phyloP scores from a whole-genome alignment of 2,113 vertebrate species.

The Nothoprocta perdicaria region DNA sequence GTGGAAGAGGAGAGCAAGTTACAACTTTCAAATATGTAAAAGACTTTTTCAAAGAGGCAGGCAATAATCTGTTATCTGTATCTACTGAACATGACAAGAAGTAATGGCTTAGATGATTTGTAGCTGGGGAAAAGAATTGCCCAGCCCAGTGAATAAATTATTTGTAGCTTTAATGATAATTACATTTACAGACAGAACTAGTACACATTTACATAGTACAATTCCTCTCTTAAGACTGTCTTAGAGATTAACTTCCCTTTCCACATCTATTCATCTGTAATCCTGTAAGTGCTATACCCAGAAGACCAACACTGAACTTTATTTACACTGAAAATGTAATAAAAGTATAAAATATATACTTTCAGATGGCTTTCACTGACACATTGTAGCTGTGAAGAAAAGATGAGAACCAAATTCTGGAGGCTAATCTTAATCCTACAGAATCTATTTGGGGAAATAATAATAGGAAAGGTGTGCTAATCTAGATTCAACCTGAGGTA shows the following conservation, averaged over 20 bases:
- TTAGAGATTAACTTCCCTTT: conserved; percentile 33
- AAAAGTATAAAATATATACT: background rate
- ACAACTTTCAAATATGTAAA: background rate
- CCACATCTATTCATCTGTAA: background rate
- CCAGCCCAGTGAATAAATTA: background rate
- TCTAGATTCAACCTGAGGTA: background rate
- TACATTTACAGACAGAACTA: conserved; percentile 39
- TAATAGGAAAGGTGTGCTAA: background rate
- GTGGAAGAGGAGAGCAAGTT: background rate
- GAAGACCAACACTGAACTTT: background rate
- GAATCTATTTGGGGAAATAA: background rate
- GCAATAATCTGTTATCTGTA: background rate
- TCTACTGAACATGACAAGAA: background rate
- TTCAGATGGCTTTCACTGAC: background rate
- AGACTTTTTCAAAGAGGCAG: background rate
- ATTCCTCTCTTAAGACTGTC: background rate
- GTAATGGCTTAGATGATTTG: background rate
- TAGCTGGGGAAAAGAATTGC: background rate
- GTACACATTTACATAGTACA: conserved; percentile 46
- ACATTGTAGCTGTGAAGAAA: background rate
- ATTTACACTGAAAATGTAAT: background rate
- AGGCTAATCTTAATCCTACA: background rate
- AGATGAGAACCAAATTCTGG: background rate
- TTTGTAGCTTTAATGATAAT: background rate
- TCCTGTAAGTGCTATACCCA: background rate